Conservation (phyloP, 2,113 vertebrate genomes). For the Psittacara wagleri region DNA sequence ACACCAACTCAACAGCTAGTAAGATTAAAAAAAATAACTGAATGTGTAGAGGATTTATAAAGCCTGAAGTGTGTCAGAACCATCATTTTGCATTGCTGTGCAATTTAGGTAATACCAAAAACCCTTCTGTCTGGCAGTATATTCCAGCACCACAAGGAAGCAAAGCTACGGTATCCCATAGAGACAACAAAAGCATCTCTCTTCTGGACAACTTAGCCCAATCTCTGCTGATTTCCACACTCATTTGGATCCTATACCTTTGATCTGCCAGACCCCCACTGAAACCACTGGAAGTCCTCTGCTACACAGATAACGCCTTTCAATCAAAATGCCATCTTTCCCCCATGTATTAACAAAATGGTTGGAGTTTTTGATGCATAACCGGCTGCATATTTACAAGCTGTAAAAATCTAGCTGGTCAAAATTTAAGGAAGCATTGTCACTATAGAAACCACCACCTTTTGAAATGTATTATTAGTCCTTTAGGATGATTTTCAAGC, state of each 20-base stretch:
- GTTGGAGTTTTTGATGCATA: neutral
- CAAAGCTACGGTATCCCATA: neutral
- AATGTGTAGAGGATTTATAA: slow-evolving; percentile 7
- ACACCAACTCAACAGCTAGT: slow-evolving; percentile 12
- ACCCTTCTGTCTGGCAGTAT: slow-evolving; percentile 1
- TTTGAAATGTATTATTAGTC: neutral
- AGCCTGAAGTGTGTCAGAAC: slow-evolving; percentile 32
- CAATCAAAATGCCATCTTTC: neutral
- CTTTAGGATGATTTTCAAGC: neutral
- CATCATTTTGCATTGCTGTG: neutral
- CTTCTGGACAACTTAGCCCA: neutral
- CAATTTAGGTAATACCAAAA: slow-evolving; percentile 18
- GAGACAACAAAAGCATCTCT: neutral
- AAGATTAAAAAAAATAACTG: slow-evolving; percentile 5
- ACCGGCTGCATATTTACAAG: neutral
- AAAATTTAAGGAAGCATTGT: neutral
- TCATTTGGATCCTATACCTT: neutral
- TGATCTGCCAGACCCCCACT: neutral
- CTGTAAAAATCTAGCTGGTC: neutral
- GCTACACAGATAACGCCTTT: neutral
- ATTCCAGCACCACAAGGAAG: slow-evolving; percentile 32
- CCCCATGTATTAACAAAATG: neutral
- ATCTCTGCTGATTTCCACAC: neutral
- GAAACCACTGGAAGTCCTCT: neutral
- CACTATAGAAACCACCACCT: slow-evolving; percentile 41